Evolutionary conservation across 2,113 vertebrate species (phyloP).

Genomic region (Phalacrocorax brasilianus): DNA sequence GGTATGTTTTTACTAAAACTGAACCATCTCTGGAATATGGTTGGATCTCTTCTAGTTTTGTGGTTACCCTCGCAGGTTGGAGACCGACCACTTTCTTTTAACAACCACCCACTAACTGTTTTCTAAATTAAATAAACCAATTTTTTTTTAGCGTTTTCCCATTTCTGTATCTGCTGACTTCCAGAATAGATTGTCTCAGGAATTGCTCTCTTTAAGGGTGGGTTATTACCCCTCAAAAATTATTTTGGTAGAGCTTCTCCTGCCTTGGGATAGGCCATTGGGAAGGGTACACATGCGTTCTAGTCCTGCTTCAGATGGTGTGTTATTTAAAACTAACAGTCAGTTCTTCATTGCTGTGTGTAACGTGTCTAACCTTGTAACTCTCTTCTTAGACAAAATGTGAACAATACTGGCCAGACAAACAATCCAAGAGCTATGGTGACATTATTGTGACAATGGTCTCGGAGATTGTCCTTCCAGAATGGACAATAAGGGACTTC

Average conservation of each 20-base stretch:
- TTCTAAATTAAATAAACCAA: neutral
- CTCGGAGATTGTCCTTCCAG: slow-evolving; percentile 83
- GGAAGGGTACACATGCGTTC: neutral
- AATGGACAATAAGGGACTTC: slow-evolving; percentile 96
- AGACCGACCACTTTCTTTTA: neutral
- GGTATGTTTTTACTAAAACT: slow-evolving; percentile 81
- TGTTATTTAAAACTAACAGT: neutral
- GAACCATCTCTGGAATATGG: neutral
- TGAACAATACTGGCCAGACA: slow-evolving; percentile 91
- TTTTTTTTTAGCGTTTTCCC: neutral
- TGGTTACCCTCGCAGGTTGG: neutral
- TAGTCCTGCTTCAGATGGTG: neutral
- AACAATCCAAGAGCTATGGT: slow-evolving; percentile 76
- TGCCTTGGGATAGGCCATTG: neutral
- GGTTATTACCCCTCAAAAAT: neutral
- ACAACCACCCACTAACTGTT: neutral
- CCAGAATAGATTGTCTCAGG: neutral
- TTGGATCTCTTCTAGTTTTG: neutral
- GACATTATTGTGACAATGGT: slow-evolving; percentile 82
- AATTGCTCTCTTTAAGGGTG: rapidly evolving
- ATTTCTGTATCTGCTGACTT: neutral
- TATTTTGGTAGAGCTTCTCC: neutral
- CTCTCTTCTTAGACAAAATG: slow-evolving; percentile 87
- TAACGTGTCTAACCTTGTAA: neutral
- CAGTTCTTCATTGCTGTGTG: neutral